These are phyloP conservation scores for Aricia artaxerxes DNA, from an alignment of 2,888 invertebrate species.

Conservation along the genomic window DNA sequence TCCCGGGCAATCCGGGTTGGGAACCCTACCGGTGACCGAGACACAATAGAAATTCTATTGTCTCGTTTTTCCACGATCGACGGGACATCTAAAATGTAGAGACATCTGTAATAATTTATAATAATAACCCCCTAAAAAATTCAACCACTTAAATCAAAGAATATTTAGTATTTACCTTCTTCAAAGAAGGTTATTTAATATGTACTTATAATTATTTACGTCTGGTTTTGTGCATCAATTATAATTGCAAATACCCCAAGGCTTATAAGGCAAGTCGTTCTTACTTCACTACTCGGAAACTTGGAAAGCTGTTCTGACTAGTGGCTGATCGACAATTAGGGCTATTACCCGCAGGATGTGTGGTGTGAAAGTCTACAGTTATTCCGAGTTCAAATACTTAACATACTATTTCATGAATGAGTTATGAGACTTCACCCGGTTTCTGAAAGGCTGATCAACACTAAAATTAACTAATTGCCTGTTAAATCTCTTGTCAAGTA, in stretches of 20 bases:
- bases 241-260: not conserved
- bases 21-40: too few species aligned
- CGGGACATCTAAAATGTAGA: too few species aligned
- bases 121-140: too few species aligned
- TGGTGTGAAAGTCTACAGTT: slow-evolving; percentile 7
- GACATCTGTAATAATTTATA: too few species aligned
- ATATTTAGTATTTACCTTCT: not conserved
- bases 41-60: too few species aligned
- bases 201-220: not conserved
- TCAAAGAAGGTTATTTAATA: not conserved
- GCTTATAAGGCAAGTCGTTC: slow-evolving; percentile 5
- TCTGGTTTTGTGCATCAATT: not conserved
- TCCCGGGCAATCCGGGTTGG: too few species aligned
- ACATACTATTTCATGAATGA: not conserved
- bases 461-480: too few species aligned
- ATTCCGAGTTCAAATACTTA: slow-evolving; percentile 11
- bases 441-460: too few species aligned
- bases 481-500: too few species aligned
- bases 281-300: slow-evolving; percentile 26
- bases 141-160: not conserved
- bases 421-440: not conserved
- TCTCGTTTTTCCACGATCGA: too few species aligned
- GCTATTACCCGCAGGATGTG: slow-evolving; percentile 19
- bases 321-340: slow-evolving; percentile 16
- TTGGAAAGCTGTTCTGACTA: slow-evolving; percentile 25